Evolutionary conservation across 2,888 invertebrate genomes (phyloP), one percentile per base, ranked within the genome.

Genomic region (Malachius bipustulatus): DNA sequence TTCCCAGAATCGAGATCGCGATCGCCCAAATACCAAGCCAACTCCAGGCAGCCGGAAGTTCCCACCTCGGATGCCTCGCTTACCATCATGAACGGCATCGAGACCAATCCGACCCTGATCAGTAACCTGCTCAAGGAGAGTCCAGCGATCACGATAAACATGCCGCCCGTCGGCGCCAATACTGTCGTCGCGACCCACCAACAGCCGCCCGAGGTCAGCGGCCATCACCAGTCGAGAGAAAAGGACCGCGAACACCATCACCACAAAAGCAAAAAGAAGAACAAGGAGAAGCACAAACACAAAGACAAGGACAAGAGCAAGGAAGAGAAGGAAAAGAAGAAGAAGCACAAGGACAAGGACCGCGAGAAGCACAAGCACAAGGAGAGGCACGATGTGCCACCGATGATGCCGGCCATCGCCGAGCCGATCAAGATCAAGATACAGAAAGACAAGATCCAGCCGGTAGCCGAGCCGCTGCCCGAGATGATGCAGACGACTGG

Each of bases 261-360:
- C 30, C 59, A 56, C 48, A 61, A 59, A 35, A 58, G 60, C 33
- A 63, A 62, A 52, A 82, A 82, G 49, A 82, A 80, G 60, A 82
- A 82, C 57, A 75, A 75, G 48, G 79, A 81, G 54, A 82, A 82
- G 52, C 81, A 82, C 48, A 82, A 82, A 58, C 80, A 81, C 52
- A 82, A 82, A 64, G 79, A 82, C 47, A 66, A 76, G 13, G 78
- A 77, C 48, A 79, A 78, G 51, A 74, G 45, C 35, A 46, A 49
- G 16, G 59, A 59, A 11, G 79, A 81, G 40, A 65, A 75, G 14
- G 80, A 80, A 51, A 82, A 82, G 56, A 76, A 78, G 47, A 79
- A 80, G 52, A 79, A 79, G 49, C 77, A 82, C 55, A 82, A 80
- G 59, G 77, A 80, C 49, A 82, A 81, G 56, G 75, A 59, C 39